phyloP scores from a whole-genome alignment of 2,888 invertebrate species.

The Byasa hedistus region DNA sequence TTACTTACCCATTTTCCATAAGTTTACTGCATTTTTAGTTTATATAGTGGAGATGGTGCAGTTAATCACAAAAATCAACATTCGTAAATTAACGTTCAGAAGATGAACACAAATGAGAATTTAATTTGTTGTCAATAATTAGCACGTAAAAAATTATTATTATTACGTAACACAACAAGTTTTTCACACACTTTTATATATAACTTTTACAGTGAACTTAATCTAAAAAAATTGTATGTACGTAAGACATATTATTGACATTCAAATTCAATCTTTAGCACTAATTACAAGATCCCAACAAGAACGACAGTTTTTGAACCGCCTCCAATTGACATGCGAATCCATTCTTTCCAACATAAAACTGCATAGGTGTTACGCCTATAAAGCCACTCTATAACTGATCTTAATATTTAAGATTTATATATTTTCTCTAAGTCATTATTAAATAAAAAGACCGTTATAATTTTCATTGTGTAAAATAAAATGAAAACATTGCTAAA shows the following conservation, averaged over 20 bases:
- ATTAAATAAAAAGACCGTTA: too few relatives aligned
- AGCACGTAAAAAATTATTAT: not conserved
- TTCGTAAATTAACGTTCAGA: constrained; percentile 55
- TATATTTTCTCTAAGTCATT: not conserved
- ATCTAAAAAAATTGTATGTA: not conserved
- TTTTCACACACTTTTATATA: not conserved
- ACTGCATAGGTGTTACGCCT: not conserved
- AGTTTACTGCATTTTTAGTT: constrained; percentile 51
- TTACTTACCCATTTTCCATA: constrained; percentile 57
- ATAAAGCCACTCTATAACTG: not conserved
- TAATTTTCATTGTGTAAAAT: too few relatives aligned
- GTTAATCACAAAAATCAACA: constrained; percentile 57
- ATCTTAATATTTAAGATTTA: not conserved
- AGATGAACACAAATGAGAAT: constrained; percentile 35
- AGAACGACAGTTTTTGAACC: constrained; percentile 33
- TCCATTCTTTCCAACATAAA: not conserved
- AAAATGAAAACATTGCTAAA: too few relatives aligned
- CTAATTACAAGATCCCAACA: not conserved
- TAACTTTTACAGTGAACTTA: not conserved
- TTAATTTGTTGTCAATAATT: constrained; percentile 34
- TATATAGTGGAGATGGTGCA: constrained; percentile 42
- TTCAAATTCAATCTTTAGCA: not conserved
- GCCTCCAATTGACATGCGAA: constrained; percentile 29
- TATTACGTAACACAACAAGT: constrained; percentile 6
- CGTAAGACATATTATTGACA: not conserved